These are phyloP conservation scores for Dendrolimus kikuchii DNA, from an alignment of 1,140 invertebrate genomes.

Conservation along the genomic window DNA sequence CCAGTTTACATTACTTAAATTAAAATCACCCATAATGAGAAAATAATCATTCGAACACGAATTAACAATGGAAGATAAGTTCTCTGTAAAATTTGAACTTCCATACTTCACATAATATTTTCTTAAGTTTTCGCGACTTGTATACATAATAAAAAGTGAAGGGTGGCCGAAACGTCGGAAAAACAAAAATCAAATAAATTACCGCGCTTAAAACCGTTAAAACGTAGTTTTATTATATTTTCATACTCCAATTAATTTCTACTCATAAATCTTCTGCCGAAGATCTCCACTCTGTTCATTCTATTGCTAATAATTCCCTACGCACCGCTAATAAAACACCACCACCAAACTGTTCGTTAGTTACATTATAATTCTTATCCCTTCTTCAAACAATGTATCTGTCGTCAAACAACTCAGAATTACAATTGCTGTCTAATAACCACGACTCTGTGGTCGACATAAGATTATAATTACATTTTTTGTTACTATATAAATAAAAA, in stretches of 20 bases:
- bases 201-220: too few species aligned
- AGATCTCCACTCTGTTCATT: slow-evolving; percentile 13
- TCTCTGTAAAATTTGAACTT: slow-evolving; percentile 13
- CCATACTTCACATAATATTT: slow-evolving; percentile 12
- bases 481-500: too few species aligned
- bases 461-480: too few species aligned
- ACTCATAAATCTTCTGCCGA: slow-evolving; percentile 22
- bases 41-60: slow-evolving; percentile 11
- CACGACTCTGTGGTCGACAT: slow-evolving; percentile 9
- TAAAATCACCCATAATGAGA: slow-evolving; percentile 10
- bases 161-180: too few species aligned
- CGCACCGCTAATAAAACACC: slow-evolving; percentile 11
- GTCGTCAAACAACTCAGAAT: slow-evolving; percentile 11
- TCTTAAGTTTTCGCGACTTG: slow-evolving; percentile 13
- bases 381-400: slow-evolving; percentile 7
- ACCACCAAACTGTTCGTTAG: slow-evolving; percentile 8
- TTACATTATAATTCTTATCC: slow-evolving; percentile 7
- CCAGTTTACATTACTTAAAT: slow-evolving; percentile 6
- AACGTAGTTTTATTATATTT: slow-evolving; percentile 2
- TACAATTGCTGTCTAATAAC: slow-evolving; percentile 2
- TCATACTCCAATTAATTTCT: slow-evolving; percentile 3
- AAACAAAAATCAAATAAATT: too few species aligned
- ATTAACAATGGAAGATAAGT: slow-evolving; percentile 10
- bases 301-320: slow-evolving; percentile 8
- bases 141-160: slow-evolving; percentile 16